phyloP scores from a whole-genome alignment of 2,888 invertebrate genomes.

The Pachymerium ferrugineum region DNA sequence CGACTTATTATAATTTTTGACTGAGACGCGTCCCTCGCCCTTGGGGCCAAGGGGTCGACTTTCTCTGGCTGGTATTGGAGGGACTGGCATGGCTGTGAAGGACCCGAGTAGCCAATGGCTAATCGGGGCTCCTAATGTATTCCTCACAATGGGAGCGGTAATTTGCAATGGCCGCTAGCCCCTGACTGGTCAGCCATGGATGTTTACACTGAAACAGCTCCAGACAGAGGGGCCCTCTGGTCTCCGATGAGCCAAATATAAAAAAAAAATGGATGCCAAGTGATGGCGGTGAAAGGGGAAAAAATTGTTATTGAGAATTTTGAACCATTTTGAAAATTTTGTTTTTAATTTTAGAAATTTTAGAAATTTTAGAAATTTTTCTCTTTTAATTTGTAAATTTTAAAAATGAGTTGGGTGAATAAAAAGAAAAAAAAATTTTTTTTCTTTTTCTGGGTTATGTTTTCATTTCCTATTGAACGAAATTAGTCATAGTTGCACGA shows the following conservation, averaged over 20 bases:
- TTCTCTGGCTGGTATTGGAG: conserved; percentile 22
- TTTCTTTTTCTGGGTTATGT: not conserved
- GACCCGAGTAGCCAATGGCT: conserved; percentile 21
- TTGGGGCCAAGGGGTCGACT: conserved; percentile 27
- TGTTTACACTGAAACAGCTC: conserved; percentile 19
- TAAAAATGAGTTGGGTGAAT: not conserved
- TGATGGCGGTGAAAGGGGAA: too few species aligned
- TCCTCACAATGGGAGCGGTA: conserved; percentile 27
- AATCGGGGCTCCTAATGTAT: conserved; percentile 27
- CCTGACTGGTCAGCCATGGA: conserved; percentile 20
- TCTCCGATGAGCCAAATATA: not conserved
- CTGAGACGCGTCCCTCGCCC: conserved; percentile 23
- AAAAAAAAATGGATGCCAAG: not conserved
- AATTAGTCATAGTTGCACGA: not conserved
- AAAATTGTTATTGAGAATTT: not conserved
- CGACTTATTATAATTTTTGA: conserved; percentile 25
- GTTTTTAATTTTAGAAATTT: too few species aligned
- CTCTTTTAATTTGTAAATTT: not conserved
- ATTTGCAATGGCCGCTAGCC: conserved; percentile 27
- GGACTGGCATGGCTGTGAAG: conserved; percentile 1
- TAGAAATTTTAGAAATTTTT: too few species aligned
- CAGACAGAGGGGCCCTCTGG: conserved; percentile 22
- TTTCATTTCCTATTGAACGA: not conserved
- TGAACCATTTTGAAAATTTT: too few species aligned
- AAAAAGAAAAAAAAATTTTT: not conserved